A percentile compares a stretch with the other conserved stretches of the same genome.
Conservation (phyloP, 2,888 invertebrate species). For the Blera fallax region DNA sequence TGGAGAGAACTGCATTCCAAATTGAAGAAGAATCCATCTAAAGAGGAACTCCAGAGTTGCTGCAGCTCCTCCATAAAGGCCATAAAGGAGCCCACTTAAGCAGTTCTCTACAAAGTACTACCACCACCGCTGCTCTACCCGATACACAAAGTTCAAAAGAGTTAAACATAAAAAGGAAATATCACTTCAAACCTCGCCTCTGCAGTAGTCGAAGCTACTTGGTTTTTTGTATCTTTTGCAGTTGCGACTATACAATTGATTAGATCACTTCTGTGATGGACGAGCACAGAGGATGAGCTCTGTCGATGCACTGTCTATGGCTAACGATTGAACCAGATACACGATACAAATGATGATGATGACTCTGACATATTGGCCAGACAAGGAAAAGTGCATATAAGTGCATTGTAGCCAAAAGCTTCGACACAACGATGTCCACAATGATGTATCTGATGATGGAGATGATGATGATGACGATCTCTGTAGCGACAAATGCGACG, state of each 20-base stretch:
- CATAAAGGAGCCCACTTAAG: slow-evolving; percentile 53
- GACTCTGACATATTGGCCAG: slow-evolving; percentile 61
- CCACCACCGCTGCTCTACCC: slow-evolving; percentile 5
- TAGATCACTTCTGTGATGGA: slow-evolving; percentile 62
- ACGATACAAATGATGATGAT: slow-evolving; percentile 58
- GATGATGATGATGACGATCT: slow-evolving; percentile 32
- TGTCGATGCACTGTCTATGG: slow-evolving; percentile 36
- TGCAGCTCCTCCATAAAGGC: slow-evolving; percentile 7
- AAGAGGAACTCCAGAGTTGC: neutral
- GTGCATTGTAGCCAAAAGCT: slow-evolving; percentile 52
- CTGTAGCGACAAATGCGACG: slow-evolving; percentile 40
- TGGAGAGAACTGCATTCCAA: slow-evolving; percentile 38
- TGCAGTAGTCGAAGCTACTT: slow-evolving; percentile 3
- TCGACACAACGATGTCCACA: slow-evolving; percentile 33
- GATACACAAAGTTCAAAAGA: slow-evolving; percentile 54
- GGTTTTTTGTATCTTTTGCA: slow-evolving; percentile 31
- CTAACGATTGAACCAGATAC: slow-evolving; percentile 39
- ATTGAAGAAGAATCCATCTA: slow-evolving; percentile 51
- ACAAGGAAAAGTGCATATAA: slow-evolving; percentile 47
- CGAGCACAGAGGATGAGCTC: slow-evolving; percentile 1
- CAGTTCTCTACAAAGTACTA: neutral
- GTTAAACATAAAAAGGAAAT: slow-evolving; percentile 64
- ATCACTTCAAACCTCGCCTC: slow-evolving; percentile 60
- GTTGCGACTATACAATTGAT: slow-evolving; percentile 67
- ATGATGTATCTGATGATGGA: slow-evolving; percentile 32